Percentiles rank a stretch among this genome's conserved stretches.
Conservation (phyloP, 2,888 invertebrate species). For the Tipula confusa region DNA sequence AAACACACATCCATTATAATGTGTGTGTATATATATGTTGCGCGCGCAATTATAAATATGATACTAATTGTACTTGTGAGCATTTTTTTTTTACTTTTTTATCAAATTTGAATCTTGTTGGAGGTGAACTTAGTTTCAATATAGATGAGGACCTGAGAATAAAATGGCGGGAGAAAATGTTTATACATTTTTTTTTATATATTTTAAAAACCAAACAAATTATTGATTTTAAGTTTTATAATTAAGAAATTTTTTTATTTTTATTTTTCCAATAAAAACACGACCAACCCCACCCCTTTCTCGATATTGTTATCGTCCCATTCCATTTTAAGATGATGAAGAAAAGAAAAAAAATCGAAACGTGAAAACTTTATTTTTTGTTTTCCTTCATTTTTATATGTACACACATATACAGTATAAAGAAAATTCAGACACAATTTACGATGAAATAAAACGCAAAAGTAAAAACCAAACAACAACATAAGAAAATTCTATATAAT, state of each 20-base stretch:
- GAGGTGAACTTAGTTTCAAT: background rate
- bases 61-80: constrained; percentile 3
- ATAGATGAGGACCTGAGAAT: background rate
- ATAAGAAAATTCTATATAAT: background rate
- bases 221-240: constrained; percentile 14
- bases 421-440: constrained; percentile 25
- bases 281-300: background rate
- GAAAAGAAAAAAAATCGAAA: background rate
- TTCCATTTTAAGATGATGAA: too few relatives aligned
- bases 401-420: too few relatives aligned
- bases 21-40: background rate
- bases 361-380: constrained; percentile 12
- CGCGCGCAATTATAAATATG: constrained; percentile 8
- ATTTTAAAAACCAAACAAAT: background rate
- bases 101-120: background rate
- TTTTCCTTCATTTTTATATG: constrained; percentile 1
- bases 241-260: background rate
- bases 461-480: constrained; percentile 20
- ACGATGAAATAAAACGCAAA: constrained; percentile 20
- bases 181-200: too few relatives aligned
- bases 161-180: background rate
- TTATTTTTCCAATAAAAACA: background rate
- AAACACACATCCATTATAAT: background rate
- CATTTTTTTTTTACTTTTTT: too few relatives aligned
- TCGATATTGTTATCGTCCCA: background rate